Evolutionary conservation across 2,888 invertebrate species (phyloP).

Genomic region (Ommatoiulus sabulosus): DNA sequence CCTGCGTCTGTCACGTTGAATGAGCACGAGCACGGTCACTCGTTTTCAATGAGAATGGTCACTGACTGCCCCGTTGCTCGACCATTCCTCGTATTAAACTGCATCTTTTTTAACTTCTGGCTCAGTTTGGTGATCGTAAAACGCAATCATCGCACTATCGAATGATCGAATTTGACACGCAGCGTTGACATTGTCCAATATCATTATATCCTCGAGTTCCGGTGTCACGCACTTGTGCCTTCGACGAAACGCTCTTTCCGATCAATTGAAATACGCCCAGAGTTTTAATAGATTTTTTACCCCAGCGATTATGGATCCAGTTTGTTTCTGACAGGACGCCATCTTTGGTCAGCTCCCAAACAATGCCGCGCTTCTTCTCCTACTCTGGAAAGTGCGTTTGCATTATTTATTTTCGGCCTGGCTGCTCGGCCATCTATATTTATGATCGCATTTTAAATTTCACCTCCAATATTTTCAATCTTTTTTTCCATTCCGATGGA

Average conservation of each 20-base stretch:
- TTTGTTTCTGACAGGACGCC: not conserved
- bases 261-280: not conserved
- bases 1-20: not conserved
- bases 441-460: constrained; percentile 27
- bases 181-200: constrained; percentile 7
- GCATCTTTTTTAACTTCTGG: constrained; percentile 7
- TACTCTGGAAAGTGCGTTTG: not conserved
- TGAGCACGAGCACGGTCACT: not conserved
- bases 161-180: not conserved
- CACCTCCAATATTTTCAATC: not conserved
- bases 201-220: not conserved
- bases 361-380: not conserved
- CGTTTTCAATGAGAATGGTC: not conserved
- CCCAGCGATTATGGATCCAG: not conserved
- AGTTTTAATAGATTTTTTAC: constrained; percentile 38
- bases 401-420: not conserved
- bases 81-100: not conserved
- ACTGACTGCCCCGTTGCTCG: not conserved
- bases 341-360: not conserved
- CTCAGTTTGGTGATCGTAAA: not conserved
- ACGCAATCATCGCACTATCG: not conserved
- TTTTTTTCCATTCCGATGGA: not conserved
- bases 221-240: not conserved
- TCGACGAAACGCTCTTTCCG: not conserved
- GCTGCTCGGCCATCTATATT: constrained; percentile 1